These are phyloP conservation scores for Andrena haemorrhoa DNA, from an alignment of 2,888 invertebrate species.

Conservation along the genomic window DNA sequence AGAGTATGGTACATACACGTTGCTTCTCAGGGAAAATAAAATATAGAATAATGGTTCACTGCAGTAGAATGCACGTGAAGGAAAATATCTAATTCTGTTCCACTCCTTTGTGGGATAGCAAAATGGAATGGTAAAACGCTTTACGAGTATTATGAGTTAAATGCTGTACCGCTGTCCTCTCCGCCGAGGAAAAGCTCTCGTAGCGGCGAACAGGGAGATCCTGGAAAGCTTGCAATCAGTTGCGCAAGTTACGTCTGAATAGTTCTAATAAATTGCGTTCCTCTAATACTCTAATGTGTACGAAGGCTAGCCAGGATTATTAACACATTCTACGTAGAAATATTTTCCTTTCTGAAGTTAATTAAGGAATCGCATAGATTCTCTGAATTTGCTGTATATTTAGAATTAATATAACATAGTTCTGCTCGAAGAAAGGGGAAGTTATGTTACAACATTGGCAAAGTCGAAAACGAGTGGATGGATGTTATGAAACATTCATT, in stretches of 20 bases:
- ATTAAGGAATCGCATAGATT: no score
- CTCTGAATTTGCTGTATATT: no score
- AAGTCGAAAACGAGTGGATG: no score
- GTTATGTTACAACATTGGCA: no score
- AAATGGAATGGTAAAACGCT: constrained; percentile 26
- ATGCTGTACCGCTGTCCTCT: constrained; percentile 9
- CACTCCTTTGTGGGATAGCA: neutral
- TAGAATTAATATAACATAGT: no score
- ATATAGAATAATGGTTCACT: no score
- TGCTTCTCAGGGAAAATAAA: no score
- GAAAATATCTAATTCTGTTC: neutral
- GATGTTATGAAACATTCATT: neutral
- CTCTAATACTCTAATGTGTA: neutral
- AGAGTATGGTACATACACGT: no score
- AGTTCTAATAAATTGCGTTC: neutral
- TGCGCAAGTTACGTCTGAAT: constrained; percentile 14
- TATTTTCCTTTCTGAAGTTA: neutral
- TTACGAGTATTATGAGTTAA: constrained; percentile 26
- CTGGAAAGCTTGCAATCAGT: constrained; percentile 29
- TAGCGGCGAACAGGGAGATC: neutral
- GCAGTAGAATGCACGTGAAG: no score
- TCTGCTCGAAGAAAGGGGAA: no score
- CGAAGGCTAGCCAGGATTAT: neutral
- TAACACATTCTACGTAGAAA: neutral
- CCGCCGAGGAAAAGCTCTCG: neutral